Percentiles rank a stretch among this genome's conserved stretches.
These are phyloP conservation scores for Plectrocnemia conspersa DNA, from an alignment of 1,140 invertebrate species.

Conservation along the genomic window DNA sequence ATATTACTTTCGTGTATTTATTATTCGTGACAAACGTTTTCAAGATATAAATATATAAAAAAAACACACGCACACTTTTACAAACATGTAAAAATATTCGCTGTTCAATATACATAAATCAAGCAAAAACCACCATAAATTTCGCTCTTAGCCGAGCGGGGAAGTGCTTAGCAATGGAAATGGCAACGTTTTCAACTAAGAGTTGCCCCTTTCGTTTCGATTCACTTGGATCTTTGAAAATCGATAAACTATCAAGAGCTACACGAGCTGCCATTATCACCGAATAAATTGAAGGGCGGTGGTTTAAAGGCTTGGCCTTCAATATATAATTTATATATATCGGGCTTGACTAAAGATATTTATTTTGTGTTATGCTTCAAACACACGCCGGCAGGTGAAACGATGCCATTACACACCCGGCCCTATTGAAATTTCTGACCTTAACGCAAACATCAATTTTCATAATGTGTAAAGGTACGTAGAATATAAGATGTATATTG, in stretches of 20 bases:
- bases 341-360: conserved; percentile 3
- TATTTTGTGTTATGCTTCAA: conserved; percentile 18
- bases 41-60: no score
- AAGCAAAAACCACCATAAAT: neutral
- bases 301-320: conserved; percentile 4
- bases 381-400: conserved; percentile 4
- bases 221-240: neutral
- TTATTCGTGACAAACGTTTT: no score
- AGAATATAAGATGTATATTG: no score
- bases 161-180: conserved; percentile 5
- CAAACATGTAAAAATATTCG: no score
- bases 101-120: no score
- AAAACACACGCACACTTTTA: no score
- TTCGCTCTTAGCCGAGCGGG: neutral
- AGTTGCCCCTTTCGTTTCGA: conserved; percentile 6
- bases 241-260: conserved; percentile 17
- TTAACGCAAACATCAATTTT: neutral
- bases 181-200: conserved; percentile 13
- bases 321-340: no score
- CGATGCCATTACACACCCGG: conserved; percentile 3
- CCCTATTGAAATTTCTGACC: conserved; percentile 8
- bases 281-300: neutral
- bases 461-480: neutral
- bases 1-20: no score
- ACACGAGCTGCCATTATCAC: conserved; percentile 9